These are phyloP conservation scores for Drosophila kuntzei DNA, from an alignment of 2,888 invertebrate species.

Conservation along the genomic window DNA sequence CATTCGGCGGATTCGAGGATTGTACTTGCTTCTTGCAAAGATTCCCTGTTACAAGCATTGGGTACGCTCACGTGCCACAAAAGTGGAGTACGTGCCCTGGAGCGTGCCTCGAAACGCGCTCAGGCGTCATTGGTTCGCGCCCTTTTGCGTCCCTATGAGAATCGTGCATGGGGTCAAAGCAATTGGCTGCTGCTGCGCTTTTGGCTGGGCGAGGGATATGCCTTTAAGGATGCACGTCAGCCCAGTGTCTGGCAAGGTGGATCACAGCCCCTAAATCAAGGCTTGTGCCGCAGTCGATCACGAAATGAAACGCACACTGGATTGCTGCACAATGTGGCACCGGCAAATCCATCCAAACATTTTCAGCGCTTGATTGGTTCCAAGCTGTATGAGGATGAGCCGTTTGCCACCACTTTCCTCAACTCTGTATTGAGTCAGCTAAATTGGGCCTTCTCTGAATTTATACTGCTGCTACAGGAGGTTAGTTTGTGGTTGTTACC, in stretches of 20 bases:
- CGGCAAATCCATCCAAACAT: conserved; percentile 84
- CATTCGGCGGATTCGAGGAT: conserved; percentile 92
- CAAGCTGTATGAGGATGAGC: conserved; percentile 88
- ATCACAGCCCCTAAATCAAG: conserved; percentile 77
- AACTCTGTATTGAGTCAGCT: conserved; percentile 93
- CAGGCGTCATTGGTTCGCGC: conserved; percentile 89
- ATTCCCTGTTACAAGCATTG: conserved; percentile 91
- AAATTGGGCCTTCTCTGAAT: conserved; percentile 96
- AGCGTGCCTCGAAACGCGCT: conserved; percentile 88
- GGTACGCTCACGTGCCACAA: conserved; percentile 92
- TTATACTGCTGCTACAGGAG: conserved; percentile 93
- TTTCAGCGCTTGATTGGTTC: conserved; percentile 87
- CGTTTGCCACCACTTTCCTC: conserved; percentile 89
- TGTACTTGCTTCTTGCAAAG: conserved; percentile 90
- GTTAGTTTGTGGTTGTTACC: conserved; percentile 78
- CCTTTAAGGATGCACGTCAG: conserved; percentile 89
- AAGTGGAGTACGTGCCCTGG: conserved; percentile 90
- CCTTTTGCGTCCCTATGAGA: conserved; percentile 91
- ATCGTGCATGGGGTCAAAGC: conserved; percentile 93
- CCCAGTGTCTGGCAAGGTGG: conserved; percentile 87
- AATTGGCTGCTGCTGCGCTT: conserved; percentile 94
- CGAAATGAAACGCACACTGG: conserved; percentile 85
- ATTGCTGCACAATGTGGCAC: conserved; percentile 84
- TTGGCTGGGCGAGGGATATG: conserved; percentile 94
- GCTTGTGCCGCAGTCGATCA: conserved; percentile 83